Evolutionary conservation across 2,797 vertebrate genomes (phyloP).

Genomic region (Novumbra hubbsi): DNA sequence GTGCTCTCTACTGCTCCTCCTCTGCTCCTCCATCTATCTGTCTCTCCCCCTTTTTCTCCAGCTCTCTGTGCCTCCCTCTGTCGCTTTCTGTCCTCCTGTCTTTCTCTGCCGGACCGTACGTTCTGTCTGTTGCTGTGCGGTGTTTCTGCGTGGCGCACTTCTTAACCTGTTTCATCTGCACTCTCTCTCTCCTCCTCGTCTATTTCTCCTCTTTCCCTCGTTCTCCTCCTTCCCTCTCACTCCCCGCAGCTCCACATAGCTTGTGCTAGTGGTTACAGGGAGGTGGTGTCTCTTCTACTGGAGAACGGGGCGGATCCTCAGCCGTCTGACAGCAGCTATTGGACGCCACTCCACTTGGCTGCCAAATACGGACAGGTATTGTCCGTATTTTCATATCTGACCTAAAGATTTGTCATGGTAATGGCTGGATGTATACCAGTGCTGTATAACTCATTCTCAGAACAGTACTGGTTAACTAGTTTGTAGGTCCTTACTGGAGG

Average conservation of each 20-base stretch:
- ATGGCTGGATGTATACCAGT: not conserved
- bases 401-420: not conserved
- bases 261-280: slow-evolving; percentile 86
- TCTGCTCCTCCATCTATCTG: not conserved
- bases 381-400: not conserved
- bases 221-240: not conserved
- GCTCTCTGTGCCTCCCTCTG: not conserved
- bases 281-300: slow-evolving; percentile 82
- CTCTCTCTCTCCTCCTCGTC: too few species aligned
- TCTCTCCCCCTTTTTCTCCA: not conserved
- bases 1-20: not conserved
- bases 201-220: not conserved
- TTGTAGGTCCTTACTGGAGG: not conserved
- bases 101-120: not conserved
- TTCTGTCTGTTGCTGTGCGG: not conserved
- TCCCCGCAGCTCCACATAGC: slow-evolving; percentile 86
- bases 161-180: not conserved
- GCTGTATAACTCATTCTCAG: not conserved
- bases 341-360: slow-evolving; percentile 92
- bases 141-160: slow-evolving; percentile 6
- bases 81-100: not conserved
- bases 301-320: slow-evolving; percentile 82
- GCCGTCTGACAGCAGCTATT: slow-evolving; percentile 77
- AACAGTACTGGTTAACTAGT: not conserved
- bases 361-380: slow-evolving; percentile 93